phyloP scores from a whole-genome alignment of 2,113 vertebrate species.

The Petrocephalus microphthalmus region DNA sequence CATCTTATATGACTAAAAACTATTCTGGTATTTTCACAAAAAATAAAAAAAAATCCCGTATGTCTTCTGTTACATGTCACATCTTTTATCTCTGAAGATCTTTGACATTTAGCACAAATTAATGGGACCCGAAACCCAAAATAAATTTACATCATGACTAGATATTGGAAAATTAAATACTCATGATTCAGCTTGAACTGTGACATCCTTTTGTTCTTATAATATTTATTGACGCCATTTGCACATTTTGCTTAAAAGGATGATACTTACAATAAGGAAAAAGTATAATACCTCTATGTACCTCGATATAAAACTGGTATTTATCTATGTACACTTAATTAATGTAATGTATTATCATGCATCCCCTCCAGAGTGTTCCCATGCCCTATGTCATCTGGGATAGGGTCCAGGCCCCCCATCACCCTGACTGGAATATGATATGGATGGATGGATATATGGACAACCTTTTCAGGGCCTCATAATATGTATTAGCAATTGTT shows the following conservation, averaged over 20 bases:
- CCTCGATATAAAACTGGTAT: conserved; percentile 30
- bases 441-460: background rate
- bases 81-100: conserved; percentile 36
- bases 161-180: conserved; percentile 45
- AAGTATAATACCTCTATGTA: background rate
- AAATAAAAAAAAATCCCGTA: conserved; percentile 23
- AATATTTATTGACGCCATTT: conserved; percentile 9
- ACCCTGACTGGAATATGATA: background rate
- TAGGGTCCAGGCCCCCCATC: background rate
- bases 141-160: conserved; percentile 42
- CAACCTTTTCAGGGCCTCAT: background rate
- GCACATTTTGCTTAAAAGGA: conserved; percentile 11
- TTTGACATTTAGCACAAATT: conserved; percentile 45
- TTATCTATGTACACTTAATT: background rate
- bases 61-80: conserved; percentile 35
- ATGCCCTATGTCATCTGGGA: background rate
- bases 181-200: conserved; percentile 30
- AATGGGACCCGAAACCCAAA: conserved; percentile 40
- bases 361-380: background rate
- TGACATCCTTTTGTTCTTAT: conserved; percentile 22
- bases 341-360: background rate
- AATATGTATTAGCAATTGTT: background rate
- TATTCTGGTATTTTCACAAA: conserved; percentile 47
- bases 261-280: background rate
- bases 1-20: conserved; percentile 58